Evolutionary conservation across 1,140 invertebrate genomes (phyloP).

Genomic region (Gryon sp.): DNA sequence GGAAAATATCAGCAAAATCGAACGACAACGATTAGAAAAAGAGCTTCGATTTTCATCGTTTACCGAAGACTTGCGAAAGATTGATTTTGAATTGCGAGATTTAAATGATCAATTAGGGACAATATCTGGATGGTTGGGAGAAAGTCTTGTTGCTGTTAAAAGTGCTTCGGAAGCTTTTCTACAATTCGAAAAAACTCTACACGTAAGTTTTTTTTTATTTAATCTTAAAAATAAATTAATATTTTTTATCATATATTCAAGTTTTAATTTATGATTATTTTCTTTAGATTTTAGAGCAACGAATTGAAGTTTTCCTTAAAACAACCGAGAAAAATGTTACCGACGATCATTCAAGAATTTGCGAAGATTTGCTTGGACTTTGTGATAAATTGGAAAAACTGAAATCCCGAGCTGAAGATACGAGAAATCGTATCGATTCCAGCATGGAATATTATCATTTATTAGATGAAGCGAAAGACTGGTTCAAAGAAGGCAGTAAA

Average conservation of each 20-base stretch:
- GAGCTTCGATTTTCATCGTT: constrained; percentile 86
- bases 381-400: constrained; percentile 87
- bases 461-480: constrained; percentile 83
- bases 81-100: constrained; percentile 81
- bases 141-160: constrained; percentile 85
- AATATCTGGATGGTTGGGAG: constrained; percentile 78
- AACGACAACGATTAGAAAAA: constrained; percentile 82
- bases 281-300: constrained; percentile 85
- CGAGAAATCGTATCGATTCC: constrained; percentile 81
- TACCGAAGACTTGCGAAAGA: constrained; percentile 85
- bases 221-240: background rate
- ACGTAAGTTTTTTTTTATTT: constrained; percentile 79
- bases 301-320: constrained; percentile 86
- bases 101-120: constrained; percentile 69
- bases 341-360: constrained; percentile 81
- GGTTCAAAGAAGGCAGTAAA: constrained; percentile 87
- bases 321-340: constrained; percentile 84
- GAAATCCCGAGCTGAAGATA: constrained; percentile 84
- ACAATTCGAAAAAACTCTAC: constrained; percentile 89
- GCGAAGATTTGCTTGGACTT: constrained; percentile 84
- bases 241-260: background rate
- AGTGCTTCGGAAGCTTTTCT: constrained; percentile 86
- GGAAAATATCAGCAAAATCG: constrained; percentile 82
- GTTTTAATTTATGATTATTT: constrained; percentile 2
- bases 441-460: constrained; percentile 82